Base-by-base conservation (phyloP, 2,888 invertebrate genomes). In the Sarcophaga variegata region DNA sequence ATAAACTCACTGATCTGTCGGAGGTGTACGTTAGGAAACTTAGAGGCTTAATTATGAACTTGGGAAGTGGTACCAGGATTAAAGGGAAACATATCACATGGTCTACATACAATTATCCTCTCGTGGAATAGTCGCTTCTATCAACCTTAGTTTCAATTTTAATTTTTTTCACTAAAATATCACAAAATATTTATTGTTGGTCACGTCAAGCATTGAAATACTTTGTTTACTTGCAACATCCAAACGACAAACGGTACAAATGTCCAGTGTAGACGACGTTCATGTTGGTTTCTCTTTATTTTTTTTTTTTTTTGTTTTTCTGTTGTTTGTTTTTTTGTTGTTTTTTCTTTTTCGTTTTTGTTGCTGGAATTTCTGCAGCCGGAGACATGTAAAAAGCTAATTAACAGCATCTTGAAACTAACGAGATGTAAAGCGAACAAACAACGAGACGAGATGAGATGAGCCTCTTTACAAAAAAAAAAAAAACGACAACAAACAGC, bases 321-420 rank as follows among this genome's bases (percentile, higher is more conserved):
- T 37, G 64, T 25, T 80, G 71, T 80, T 25, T 77, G 71, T 80
- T 67, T 54, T 54, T 12, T 67, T 67, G 8, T 59, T 77, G n/a
- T 62, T 17, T 64, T 79, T 4, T 80, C 63, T 11, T 64, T n/a
- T n/a, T 66, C 72, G 25, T 47, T 45, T 60, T 66, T 77, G 77
- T 22, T 12, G 54, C 62, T 83, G 72, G 54, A 67, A 67, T 78
- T 83, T 77, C 37, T 79, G 49, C 54, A 69, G 84, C 81, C 84
- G 84, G 87, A 79, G 87, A 87, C 87, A 82, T 84, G 84, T 87
- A 83, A 86, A 88, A 88, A 88, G 86, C 88, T 88, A 88, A 88
- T 88, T 88, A 88, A 88, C 88, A 88, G 88, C 85, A 86, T 88
- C 86, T 83, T 86, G 85, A 85, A 82, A 81, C 87, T 85, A 88